phyloP scores from a whole-genome alignment of 2,113 vertebrate genomes.

The Sardina pilchardus region DNA sequence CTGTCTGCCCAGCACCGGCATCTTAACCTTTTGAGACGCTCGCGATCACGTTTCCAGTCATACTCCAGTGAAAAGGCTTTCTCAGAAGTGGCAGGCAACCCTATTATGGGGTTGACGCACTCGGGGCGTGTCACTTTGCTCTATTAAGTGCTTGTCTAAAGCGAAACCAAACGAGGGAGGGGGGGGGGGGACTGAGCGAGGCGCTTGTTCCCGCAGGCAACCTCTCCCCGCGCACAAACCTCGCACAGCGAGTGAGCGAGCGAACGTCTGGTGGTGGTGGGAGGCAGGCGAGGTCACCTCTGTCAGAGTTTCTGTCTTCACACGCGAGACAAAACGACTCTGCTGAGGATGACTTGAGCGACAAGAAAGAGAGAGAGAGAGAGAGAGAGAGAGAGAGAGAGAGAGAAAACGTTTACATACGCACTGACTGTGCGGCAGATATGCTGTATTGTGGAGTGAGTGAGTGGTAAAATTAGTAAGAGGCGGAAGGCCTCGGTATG shows the following conservation, averaged over 20 bases:
- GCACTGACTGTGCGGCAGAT: not conserved
- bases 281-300: not conserved
- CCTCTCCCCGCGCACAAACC: not conserved
- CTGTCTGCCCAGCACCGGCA: not conserved
- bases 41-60: constrained; percentile 55
- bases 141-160: constrained; percentile 31
- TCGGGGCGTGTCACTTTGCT: constrained; percentile 7
- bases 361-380: too few species aligned
- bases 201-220: not conserved
- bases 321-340: constrained; percentile 23
- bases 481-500: not conserved
- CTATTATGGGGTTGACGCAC: constrained; percentile 36
- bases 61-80: constrained; percentile 49
- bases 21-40: constrained; percentile 27
- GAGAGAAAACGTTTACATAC: not conserved
- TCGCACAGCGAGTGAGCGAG: not conserved
- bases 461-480: not conserved
- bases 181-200: constrained; percentile 30
- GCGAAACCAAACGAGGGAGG: constrained; percentile 56
- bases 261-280: constrained; percentile 6
- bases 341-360: not conserved
- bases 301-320: not conserved
- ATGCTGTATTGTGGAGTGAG: not conserved
- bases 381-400: too few species aligned
- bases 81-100: constrained; percentile 49